Conservation (phyloP, 2,888 invertebrate species). For the Tyria jacobaeae region DNA sequence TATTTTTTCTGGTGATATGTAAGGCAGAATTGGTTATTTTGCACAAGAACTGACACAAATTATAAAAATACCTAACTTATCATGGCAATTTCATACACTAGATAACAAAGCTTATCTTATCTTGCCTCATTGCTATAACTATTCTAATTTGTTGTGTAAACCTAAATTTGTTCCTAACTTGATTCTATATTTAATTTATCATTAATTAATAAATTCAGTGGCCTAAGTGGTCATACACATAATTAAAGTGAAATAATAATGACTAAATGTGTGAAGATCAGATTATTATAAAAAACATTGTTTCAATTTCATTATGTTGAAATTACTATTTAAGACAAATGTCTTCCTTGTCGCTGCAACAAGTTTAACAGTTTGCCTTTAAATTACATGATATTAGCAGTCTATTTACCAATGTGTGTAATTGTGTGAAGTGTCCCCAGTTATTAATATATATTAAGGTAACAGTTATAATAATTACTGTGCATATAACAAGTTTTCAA, state of each 20-base stretch:
- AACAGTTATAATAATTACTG: too few relatives aligned
- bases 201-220: background rate
- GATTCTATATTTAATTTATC: background rate
- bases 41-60: constrained; percentile 18
- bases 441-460: too few relatives aligned
- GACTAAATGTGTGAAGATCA: too few relatives aligned
- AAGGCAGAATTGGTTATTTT: background rate
- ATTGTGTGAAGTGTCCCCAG: too few relatives aligned
- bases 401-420: too few relatives aligned
- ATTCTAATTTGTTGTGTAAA: background rate
- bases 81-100: constrained; percentile 42
- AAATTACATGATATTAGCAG: too few relatives aligned
- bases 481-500: too few relatives aligned
- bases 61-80: constrained; percentile 32
- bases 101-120: constrained; percentile 41
- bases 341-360: background rate
- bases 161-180: background rate
- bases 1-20: background rate
- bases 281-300: background rate
- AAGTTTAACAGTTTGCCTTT: background rate
- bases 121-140: constrained; percentile 15
- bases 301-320: background rate
- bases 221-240: background rate
- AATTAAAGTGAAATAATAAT: background rate
- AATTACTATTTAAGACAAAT: background rate